These are phyloP conservation scores for Gasteruption jaculator DNA, from an alignment of 2,888 invertebrate genomes.

Conservation along the genomic window DNA sequence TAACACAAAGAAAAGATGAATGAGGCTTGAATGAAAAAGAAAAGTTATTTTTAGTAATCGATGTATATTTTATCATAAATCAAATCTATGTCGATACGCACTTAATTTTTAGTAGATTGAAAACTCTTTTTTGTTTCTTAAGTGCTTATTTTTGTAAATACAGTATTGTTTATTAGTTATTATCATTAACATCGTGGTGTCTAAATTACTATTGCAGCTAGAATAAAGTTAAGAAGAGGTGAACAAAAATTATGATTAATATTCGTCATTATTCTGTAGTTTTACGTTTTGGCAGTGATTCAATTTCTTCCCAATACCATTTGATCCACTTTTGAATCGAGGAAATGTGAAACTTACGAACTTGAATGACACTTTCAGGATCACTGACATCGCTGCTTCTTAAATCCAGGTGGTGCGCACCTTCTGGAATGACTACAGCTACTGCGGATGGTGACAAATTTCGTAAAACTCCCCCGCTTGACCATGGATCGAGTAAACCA, in stretches of 20 bases:
- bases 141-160: no score
- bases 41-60: no score
- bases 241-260: constrained; percentile 5
- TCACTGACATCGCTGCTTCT: constrained; percentile 63
- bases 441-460: constrained; percentile 63
- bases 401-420: constrained; percentile 84
- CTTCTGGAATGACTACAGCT: constrained; percentile 73
- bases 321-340: constrained; percentile 62
- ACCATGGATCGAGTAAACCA: constrained; percentile 84
- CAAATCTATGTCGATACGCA: no score
- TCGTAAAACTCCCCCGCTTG: constrained; percentile 74
- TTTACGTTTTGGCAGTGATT: neutral
- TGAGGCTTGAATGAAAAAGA: no score
- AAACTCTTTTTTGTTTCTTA: no score
- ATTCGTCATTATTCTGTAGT: no score
- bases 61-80: no score
- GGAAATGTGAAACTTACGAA: constrained; percentile 61
- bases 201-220: no score
- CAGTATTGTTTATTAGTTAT: no score
- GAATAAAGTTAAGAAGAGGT: neutral
- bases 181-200: no score
- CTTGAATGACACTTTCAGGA: constrained; percentile 61
- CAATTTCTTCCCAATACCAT: constrained; percentile 27
- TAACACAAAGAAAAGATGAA: no score
- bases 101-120: no score